These are phyloP conservation scores for Halcyon malimbica DNA, from an alignment of 2,113 vertebrate species.

Conservation along the genomic window DNA sequence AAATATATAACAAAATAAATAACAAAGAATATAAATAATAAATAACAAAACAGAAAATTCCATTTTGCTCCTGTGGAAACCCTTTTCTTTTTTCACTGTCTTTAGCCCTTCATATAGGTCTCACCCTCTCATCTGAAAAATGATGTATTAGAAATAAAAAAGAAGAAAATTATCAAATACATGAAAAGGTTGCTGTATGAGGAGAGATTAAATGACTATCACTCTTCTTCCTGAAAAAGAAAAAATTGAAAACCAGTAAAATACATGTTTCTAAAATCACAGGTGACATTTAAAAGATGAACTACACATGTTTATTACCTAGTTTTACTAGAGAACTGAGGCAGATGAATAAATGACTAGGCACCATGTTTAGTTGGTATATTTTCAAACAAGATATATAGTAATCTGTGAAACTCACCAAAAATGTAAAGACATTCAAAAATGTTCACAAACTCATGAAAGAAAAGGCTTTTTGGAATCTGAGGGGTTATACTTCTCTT, in stretches of 20 bases:
- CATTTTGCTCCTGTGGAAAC: not conserved
- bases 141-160: not conserved
- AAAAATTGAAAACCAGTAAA: not conserved
- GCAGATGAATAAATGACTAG: not conserved
- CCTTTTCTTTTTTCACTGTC: not conserved
- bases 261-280: not conserved
- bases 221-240: not conserved
- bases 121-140: not conserved
- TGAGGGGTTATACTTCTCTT: not conserved
- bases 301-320: not conserved
- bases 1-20: not conserved
- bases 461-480: not conserved
- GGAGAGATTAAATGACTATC: not conserved
- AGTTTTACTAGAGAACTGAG: not conserved
- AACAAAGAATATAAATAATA: not conserved
- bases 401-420: not conserved
- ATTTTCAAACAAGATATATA: not conserved
- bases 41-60: not conserved
- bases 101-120: not conserved
- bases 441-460: not conserved
- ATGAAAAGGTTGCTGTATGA: accelerated
- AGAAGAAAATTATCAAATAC: not conserved
- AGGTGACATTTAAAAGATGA: not conserved
- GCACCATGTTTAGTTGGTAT: not conserved
- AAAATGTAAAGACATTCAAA: not conserved